Percentiles rank a stretch among this genome's conserved stretches.
Conservation (phyloP, 2,888 invertebrate genomes). For the Drosophila barbarae region DNA sequence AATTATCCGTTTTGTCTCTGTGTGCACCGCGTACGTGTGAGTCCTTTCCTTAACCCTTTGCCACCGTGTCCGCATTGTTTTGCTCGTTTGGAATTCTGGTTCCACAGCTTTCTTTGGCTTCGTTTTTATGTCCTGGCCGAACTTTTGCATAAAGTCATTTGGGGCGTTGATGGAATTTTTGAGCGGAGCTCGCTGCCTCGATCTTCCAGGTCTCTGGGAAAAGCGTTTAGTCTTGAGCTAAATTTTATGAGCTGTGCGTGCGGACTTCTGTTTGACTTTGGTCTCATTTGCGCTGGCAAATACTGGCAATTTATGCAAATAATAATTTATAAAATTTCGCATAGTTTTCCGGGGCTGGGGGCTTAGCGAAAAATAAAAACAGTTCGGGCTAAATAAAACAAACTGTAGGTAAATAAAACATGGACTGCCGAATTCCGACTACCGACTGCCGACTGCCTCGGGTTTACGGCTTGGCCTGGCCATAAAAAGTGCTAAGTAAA, state of each 20-base stretch:
- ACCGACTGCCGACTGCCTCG: constrained; percentile 38
- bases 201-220: constrained; percentile 21
- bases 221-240: constrained; percentile 40
- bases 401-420: constrained; percentile 64
- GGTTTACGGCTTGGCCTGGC: constrained; percentile 44
- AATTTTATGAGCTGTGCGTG: constrained; percentile 60
- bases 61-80: constrained; percentile 41
- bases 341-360: constrained; percentile 41
- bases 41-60: constrained; percentile 42
- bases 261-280: constrained; percentile 35
- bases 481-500: constrained; percentile 73
- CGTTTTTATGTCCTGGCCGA: constrained; percentile 36
- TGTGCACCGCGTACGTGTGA: constrained; percentile 42
- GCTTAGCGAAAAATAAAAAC: constrained; percentile 40
- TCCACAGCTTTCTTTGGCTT: constrained; percentile 16
- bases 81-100: constrained; percentile 25
- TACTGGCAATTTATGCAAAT: constrained; percentile 52
- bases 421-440: constrained; percentile 42
- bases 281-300: constrained; percentile 28
- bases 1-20: not conserved
- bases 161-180: constrained; percentile 63
- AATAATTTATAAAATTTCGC: constrained; percentile 69
- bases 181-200: constrained; percentile 34
- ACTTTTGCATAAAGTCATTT: constrained; percentile 58
- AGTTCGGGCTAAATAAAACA: constrained; percentile 62